Percentiles rank a stretch among this genome's conserved stretches.
Conservation (phyloP, 1,140 invertebrate genomes). For the Coenobita brevimanus region DNA sequence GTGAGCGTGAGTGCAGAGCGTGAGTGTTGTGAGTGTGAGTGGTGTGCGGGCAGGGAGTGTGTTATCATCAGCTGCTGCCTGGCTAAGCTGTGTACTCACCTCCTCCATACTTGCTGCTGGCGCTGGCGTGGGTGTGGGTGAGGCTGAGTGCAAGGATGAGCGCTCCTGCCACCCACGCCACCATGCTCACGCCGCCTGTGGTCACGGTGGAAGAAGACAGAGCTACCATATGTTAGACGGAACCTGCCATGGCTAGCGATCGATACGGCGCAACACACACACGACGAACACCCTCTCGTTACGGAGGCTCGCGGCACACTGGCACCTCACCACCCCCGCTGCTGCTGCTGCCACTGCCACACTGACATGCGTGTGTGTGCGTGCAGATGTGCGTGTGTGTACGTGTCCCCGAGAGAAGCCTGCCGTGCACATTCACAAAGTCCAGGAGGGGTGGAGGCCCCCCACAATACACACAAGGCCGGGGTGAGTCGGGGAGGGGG, state of each 20-base stretch:
- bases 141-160: slow-evolving; percentile 14
- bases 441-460: no score
- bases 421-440: no score
- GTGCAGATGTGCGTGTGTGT: neutral
- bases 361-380: slow-evolving; percentile 31
- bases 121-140: neutral
- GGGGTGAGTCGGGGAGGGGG: no score
- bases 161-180: slow-evolving; percentile 40
- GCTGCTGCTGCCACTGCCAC: slow-evolving; percentile 32
- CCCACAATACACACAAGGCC: no score
- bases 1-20: no score
- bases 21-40: no score
- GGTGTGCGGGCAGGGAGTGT: no score
- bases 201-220: slow-evolving; percentile 53
- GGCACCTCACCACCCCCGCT: neutral
- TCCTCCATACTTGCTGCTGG: slow-evolving; percentile 38
- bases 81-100: slow-evolving; percentile 20
- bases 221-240: slow-evolving; percentile 63
- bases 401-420: neutral
- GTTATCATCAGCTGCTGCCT: no score
- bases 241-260: slow-evolving; percentile 52
- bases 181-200: slow-evolving; percentile 43
- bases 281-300: slow-evolving; percentile 26
- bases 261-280: slow-evolving; percentile 46
- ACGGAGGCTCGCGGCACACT: slow-evolving; percentile 51